Evolutionary conservation across 2,113 vertebrate genomes (phyloP).

Genomic region (Entomyzon cyanotis): DNA sequence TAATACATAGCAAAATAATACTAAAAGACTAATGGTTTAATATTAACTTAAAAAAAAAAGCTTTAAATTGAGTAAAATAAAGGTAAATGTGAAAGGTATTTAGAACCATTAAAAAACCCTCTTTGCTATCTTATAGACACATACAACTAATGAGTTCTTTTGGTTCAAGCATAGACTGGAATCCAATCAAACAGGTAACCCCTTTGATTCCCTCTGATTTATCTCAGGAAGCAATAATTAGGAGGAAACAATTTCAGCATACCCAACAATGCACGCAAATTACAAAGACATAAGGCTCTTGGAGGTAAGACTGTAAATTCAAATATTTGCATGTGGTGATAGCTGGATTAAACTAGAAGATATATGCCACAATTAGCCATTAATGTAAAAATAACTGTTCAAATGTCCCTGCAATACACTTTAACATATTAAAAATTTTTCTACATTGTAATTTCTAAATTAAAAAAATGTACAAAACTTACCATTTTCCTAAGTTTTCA

Average conservation of each 20-base stretch:
- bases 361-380: background rate
- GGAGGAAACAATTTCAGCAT: background rate
- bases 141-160: background rate
- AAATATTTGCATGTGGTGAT: background rate
- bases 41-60: background rate
- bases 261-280: background rate
- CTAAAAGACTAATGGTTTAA: background rate
- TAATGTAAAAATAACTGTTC: background rate
- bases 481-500: conserved; percentile 42
- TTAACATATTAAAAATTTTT: background rate
- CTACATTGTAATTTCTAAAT: background rate
- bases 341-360: background rate
- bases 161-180: background rate
- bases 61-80: background rate
- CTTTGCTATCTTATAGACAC: background rate
- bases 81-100: background rate
- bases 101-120: background rate
- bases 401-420: background rate
- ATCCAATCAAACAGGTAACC: background rate
- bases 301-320: background rate
- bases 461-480: background rate
- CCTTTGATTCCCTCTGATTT: background rate
- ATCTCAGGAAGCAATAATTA: background rate
- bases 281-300: background rate
- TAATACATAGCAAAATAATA: background rate